Evolutionary conservation across 2,888 invertebrate genomes (phyloP).

Genomic region (Bunonema sp.): DNA sequence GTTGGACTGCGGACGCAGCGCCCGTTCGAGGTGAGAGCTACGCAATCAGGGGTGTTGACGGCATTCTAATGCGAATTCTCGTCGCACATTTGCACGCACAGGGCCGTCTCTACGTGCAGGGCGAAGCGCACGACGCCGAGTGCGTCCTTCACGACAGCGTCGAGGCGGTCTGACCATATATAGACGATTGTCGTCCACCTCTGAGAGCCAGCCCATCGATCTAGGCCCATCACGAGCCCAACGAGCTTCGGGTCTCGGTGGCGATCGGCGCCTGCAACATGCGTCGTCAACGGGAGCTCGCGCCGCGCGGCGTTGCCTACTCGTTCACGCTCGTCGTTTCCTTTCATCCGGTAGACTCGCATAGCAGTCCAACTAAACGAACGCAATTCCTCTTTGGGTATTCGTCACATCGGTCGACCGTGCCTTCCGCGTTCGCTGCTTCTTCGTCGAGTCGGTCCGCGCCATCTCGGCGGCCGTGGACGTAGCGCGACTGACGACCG

Average conservation of each 20-base stretch:
- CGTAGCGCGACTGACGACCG: constrained; percentile 37
- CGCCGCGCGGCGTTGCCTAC: constrained; percentile 40
- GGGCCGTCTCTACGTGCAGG: constrained; percentile 37
- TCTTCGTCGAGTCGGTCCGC: constrained; percentile 42
- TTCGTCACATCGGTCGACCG: constrained; percentile 41
- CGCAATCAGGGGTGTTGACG: background rate
- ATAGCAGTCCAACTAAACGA: background rate
- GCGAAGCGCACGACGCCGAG: constrained; percentile 31
- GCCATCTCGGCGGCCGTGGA: constrained; percentile 34
- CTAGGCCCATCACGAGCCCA: too few relatives aligned
- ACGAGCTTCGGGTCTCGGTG: too few relatives aligned
- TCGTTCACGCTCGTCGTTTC: constrained; percentile 41
- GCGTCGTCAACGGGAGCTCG: constrained; percentile 8
- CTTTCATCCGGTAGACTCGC: constrained; percentile 27
- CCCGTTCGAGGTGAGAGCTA: constrained; percentile 13
- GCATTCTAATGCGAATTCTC: background rate
- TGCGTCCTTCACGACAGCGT: background rate
- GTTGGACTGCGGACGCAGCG: constrained; percentile 23
- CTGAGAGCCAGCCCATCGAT: too few relatives aligned
- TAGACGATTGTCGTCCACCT: too few relatives aligned
- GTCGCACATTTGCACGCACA: background rate
- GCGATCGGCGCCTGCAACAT: background rate
- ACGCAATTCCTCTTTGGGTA: constrained; percentile 12
- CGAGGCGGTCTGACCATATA: too few relatives aligned
- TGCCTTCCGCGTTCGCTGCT: constrained; percentile 41